Base-by-base conservation (phyloP, 2,113 vertebrate species). In the Platichthys flesus region DNA sequence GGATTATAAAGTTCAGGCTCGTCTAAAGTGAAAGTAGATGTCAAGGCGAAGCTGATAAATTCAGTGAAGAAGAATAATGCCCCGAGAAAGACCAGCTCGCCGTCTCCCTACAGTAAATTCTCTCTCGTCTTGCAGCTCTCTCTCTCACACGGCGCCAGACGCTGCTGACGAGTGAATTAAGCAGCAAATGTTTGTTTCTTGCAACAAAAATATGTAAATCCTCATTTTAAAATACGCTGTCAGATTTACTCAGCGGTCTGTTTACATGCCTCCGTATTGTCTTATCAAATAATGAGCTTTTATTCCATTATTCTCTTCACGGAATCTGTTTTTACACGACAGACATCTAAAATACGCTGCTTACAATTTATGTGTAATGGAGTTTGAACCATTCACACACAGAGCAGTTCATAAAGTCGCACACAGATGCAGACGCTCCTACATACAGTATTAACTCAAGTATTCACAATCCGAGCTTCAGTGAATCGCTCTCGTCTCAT, bases 1-100 rank as follows among this genome's bases (percentile, higher is more conserved):
- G 95, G 95, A 96, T 97, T 98, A 96, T 98, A 97, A 96, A 94
- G 94, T 96, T 96, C 93, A 95, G 91, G 84, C 94, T 85, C 93
- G 88, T 94, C 93, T 81, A 47, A 95, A 93, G 90, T 87, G 93
- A 92, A 96, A 95, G 93, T 94, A 93, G 85, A 94, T 92, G 93
- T 96, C 95, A 95, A 91, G 89, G 87, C 91, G 82, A 81, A 89
- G 90, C 85, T 91, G 87, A 92, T 92, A 84, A 92, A 89, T 94
- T 81, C 76, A 90, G 93, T 49, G 45, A 13, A 88, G 91, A 88
- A 81, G 84, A 92, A 90, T 79, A 89, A 93, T 89, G 69, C 79
- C 54, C 74, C 74, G 47, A 51, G 47, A 51, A 51, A 51, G 47
- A 15, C 47, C 47, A 4, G 4, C 47, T 8, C 16, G 0, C 51